Conservation (phyloP, 2,113 vertebrate species). For the Nycticebus coucang region DNA sequence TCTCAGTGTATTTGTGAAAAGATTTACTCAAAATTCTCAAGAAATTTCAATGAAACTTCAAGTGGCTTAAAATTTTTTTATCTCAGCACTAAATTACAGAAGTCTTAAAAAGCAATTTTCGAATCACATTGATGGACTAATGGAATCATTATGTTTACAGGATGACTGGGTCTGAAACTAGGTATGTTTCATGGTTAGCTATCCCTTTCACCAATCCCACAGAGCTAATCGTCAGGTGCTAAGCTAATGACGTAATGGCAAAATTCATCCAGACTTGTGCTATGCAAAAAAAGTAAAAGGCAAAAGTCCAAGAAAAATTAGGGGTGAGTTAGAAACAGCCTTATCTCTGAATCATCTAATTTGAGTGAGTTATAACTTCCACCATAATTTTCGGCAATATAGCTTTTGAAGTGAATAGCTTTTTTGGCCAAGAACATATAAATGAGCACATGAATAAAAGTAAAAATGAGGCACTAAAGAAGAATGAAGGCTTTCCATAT, state of each 20-base stretch:
- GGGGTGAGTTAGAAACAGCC: not conserved
- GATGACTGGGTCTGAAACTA: slow-evolving; percentile 29
- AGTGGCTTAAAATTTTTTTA: slow-evolving; percentile 33
- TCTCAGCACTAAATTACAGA: slow-evolving; percentile 45
- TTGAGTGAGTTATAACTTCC: slow-evolving; percentile 60
- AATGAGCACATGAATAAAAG: slow-evolving; percentile 37
- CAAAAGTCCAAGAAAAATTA: slow-evolving; percentile 53
- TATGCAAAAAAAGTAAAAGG: slow-evolving; percentile 22
- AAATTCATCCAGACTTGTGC: slow-evolving; percentile 7
- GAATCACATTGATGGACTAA: slow-evolving; percentile 29
- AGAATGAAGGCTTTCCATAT: slow-evolving; percentile 46
- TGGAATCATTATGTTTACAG: slow-evolving; percentile 60
- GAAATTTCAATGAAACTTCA: slow-evolving; percentile 39
- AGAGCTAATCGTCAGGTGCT: slow-evolving; percentile 45
- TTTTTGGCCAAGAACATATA: slow-evolving; percentile 46
- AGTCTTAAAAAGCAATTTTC: slow-evolving; percentile 42
- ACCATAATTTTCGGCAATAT: slow-evolving; percentile 20
- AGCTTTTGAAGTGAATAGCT: slow-evolving; percentile 28
- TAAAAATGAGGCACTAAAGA: slow-evolving; percentile 36
- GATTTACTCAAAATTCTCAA: slow-evolving; percentile 9
- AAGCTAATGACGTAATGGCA: slow-evolving; percentile 51
- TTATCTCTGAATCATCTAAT: slow-evolving; percentile 62
- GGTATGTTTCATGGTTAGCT: slow-evolving; percentile 8
- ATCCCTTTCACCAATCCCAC: not conserved
- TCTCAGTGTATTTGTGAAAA: not conserved